phyloP scores from a whole-genome alignment of 2,113 vertebrate genomes.

The Axis porcinus region DNA sequence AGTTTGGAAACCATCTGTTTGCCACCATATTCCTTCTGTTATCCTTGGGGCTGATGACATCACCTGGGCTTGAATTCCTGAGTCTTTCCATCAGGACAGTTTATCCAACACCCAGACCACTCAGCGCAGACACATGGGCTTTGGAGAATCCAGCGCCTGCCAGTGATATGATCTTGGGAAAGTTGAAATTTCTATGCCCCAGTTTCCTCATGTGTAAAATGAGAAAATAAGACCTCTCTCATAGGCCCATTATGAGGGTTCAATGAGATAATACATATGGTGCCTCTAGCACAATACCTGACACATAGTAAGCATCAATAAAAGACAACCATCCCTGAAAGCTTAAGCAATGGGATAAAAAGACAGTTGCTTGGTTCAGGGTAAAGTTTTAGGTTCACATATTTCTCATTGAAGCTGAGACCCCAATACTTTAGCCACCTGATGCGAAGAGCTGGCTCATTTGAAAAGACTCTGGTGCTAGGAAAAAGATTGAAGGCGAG shows the following conservation, averaged over 20 bases:
- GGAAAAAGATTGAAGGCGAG: not conserved
- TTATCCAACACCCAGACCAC: not conserved
- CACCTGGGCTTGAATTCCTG: not conserved
- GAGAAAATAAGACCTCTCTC: not conserved
- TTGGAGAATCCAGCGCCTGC: not conserved
- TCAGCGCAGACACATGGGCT: not conserved
- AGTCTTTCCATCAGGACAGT: not conserved
- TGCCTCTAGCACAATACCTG: not conserved
- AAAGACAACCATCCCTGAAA: not conserved
- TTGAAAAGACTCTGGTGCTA: not conserved
- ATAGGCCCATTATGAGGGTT: not conserved
- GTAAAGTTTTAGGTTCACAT: not conserved
- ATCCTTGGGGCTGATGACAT: not conserved
- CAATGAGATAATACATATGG: not conserved
- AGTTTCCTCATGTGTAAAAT: not conserved
- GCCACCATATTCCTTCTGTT: not conserved
- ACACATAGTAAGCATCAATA: not conserved
- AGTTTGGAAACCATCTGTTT: not conserved
- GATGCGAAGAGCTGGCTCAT: accelerated
- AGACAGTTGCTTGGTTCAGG: not conserved
- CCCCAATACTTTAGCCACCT: not conserved
- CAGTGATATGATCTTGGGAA: not conserved
- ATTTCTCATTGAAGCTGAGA: not conserved
- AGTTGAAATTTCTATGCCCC: not conserved
- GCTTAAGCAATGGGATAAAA: not conserved